These are phyloP conservation scores for Tachysurus vachellii DNA, from an alignment of 2,113 vertebrate species.

Conservation along the genomic window DNA sequence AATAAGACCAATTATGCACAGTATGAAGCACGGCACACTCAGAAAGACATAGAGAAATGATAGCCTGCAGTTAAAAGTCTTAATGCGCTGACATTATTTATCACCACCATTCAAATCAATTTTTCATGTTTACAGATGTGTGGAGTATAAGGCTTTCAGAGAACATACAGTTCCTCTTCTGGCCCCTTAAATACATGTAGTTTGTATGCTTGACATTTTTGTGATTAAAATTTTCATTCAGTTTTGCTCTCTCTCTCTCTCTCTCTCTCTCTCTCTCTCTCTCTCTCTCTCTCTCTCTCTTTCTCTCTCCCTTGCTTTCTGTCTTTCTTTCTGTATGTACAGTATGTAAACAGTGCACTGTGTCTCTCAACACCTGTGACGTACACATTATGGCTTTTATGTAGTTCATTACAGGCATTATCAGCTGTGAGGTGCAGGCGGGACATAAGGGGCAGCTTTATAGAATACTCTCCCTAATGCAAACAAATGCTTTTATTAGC, in stretches of 20 bases:
- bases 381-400: constrained; percentile 24
- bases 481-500: constrained; percentile 47
- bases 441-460: constrained; percentile 24
- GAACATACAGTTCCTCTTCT: constrained; percentile 3
- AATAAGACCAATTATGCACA: constrained; percentile 29
- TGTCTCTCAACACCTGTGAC: constrained; percentile 1
- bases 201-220: constrained; percentile 14
- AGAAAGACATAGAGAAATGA: constrained; percentile 49
- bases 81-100: constrained; percentile 47
- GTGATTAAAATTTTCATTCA: background rate
- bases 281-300: constrained; percentile 3
- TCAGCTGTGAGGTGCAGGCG: constrained; percentile 19
- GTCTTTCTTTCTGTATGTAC: background rate
- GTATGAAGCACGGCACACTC: background rate
- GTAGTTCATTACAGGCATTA: constrained; percentile 43
- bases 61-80: constrained; percentile 38
- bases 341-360: background rate
- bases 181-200: background rate
- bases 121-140: constrained; percentile 46
- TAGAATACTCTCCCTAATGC: constrained; percentile 39
- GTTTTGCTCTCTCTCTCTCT: background rate
- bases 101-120: constrained; percentile 52
- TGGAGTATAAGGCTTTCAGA: background rate
- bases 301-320: background rate
- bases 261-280: background rate